Conservation (phyloP, 2,113 vertebrate genomes). For the Muscicapa adusta region DNA sequence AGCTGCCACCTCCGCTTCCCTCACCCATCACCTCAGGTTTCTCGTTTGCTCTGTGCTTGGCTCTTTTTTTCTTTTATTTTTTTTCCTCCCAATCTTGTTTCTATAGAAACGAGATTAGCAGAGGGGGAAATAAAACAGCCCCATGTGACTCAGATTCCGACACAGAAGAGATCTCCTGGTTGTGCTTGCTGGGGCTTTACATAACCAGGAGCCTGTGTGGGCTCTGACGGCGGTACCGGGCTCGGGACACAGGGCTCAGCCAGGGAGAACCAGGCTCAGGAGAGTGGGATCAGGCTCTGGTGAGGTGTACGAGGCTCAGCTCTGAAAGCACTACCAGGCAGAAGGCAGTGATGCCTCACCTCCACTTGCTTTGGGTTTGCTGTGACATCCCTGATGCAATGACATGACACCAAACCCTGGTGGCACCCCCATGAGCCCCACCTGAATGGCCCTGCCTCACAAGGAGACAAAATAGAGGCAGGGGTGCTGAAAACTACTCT, state of each 20-base stretch:
- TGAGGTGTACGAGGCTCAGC: background rate
- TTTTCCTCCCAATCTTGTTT: constrained; percentile 65
- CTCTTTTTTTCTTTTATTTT: background rate
- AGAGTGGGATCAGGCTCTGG: fast-evolving
- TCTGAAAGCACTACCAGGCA: background rate
- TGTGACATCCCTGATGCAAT: background rate
- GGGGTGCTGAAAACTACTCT: background rate
- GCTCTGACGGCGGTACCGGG: fast-evolving
- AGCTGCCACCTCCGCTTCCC: constrained; percentile 31
- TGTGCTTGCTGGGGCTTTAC: constrained; percentile 11
- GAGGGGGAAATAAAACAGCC: constrained; percentile 66
- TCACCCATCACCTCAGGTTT: constrained; percentile 58
- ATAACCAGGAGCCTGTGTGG: constrained; percentile 29
- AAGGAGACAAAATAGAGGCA: background rate
- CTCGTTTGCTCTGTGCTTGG: constrained; percentile 2
- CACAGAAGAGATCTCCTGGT: constrained; percentile 64
- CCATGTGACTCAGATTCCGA: constrained; percentile 73
- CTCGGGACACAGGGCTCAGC: background rate
- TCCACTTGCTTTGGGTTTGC: background rate
- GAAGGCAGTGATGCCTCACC: background rate
- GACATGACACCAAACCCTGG: background rate
- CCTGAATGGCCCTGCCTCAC: fast-evolving
- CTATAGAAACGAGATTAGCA: constrained; percentile 74
- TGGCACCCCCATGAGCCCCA: background rate
- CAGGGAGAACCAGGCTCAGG: background rate